Conservation (phyloP, 1,140 invertebrate species). For the Lepidurus couesii region DNA sequence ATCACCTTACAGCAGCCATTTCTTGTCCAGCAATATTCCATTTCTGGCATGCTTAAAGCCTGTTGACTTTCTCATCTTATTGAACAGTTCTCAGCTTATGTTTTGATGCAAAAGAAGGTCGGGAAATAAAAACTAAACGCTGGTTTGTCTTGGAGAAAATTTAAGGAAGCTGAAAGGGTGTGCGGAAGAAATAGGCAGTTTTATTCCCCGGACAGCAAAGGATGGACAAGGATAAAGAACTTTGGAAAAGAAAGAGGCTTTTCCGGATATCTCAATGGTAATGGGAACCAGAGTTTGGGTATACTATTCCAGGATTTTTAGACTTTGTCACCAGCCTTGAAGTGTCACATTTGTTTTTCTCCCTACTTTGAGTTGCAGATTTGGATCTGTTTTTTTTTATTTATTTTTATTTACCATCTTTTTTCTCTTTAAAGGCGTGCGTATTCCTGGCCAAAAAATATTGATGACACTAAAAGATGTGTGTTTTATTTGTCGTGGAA, state of each 20-base stretch:
- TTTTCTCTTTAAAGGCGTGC: neutral
- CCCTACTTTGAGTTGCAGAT: conserved; percentile 13
- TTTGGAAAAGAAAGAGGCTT: neutral
- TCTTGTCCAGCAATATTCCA: neutral
- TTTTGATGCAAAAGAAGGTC: too few species aligned
- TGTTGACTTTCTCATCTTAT: neutral
- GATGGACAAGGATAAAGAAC: neutral
- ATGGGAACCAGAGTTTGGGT: conserved; percentile 5
- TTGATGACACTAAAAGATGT: neutral
- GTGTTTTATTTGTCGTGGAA: neutral
- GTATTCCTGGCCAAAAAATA: neutral
- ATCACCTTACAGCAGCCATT: neutral
- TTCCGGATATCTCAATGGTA: neutral
- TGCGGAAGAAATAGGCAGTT: neutral
- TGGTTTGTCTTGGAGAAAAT: too few species aligned
- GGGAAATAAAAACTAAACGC: too few species aligned
- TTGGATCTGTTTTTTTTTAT: neutral
- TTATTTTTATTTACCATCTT: neutral
- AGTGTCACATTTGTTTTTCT: neutral
- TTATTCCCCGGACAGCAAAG: neutral
- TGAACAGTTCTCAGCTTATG: neutral
- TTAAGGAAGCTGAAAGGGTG: neutral
- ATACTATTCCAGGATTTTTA: neutral
- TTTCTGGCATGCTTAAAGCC: neutral
- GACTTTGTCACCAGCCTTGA: neutral